A percentile compares a stretch with the other conserved stretches of the same genome.
Evolutionary conservation across 2,113 vertebrate species (phyloP).

Genomic region (Campylorhamphus procurvoides): DNA sequence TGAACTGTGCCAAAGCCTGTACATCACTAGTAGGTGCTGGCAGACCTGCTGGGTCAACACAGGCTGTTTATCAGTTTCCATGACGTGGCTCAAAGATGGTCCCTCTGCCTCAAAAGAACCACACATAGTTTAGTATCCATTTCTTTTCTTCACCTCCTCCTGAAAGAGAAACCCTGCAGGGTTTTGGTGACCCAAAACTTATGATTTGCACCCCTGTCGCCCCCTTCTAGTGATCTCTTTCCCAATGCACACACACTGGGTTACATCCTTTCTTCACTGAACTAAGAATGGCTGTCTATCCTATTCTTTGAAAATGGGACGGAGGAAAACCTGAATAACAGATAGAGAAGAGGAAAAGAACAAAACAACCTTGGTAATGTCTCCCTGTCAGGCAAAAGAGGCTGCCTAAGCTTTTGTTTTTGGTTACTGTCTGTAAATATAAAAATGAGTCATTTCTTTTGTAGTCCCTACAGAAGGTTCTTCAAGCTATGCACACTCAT

Average conservation of each 20-base stretch:
- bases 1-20: not conserved
- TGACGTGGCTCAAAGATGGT: not conserved
- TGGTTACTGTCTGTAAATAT: not conserved
- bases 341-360: not conserved
- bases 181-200: not conserved
- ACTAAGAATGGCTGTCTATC: not conserved
- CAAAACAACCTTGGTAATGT: not conserved
- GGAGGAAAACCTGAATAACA: not conserved
- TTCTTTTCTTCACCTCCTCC: not conserved
- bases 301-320: not conserved
- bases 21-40: not conserved
- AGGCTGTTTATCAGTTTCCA: not conserved
- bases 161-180: not conserved
- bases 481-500: not conserved
- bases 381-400: not conserved
- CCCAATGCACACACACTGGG: not conserved
- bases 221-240: not conserved
- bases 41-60: not conserved
- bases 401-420: not conserved
- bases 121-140: accelerated
- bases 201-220: accelerated
- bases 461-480: not conserved
- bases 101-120: not conserved
- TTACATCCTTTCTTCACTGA: not conserved
- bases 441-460: not conserved